Evolutionary conservation across 2,113 vertebrate species (phyloP).

Genomic region (Sisor rabdophorus): DNA sequence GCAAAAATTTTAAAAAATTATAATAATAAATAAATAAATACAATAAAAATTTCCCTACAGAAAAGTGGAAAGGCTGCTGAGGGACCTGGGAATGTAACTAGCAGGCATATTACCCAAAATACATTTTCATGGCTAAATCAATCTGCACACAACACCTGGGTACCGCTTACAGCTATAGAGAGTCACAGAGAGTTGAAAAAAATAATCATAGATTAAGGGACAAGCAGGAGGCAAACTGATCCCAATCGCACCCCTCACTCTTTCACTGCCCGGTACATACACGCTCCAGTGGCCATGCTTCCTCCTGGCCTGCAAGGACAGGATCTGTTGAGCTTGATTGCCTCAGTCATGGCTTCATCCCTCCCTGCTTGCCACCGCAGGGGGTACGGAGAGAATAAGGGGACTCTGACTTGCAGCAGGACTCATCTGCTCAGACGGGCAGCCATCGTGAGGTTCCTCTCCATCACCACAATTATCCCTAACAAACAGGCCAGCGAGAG

Average conservation of each 20-base stretch:
- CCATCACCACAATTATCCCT: slow-evolving; percentile 46
- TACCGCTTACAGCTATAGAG: slow-evolving; percentile 1
- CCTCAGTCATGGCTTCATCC: slow-evolving; percentile 2
- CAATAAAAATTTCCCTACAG: background rate
- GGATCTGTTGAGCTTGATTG: slow-evolving; percentile 2
- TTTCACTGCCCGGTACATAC: background rate
- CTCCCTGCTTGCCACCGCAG: slow-evolving; percentile 16
- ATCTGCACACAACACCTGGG: slow-evolving; percentile 6
- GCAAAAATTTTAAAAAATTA: too few species aligned
- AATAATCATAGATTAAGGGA: background rate
- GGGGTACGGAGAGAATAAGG: slow-evolving; percentile 20
- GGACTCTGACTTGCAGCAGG: slow-evolving; percentile 6
- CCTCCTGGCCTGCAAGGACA: slow-evolving; percentile 17
- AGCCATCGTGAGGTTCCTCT: slow-evolving; percentile 36
- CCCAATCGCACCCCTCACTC: background rate
- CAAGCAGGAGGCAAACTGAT: slow-evolving; percentile 15
- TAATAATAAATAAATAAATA: slow-evolving; percentile 12
- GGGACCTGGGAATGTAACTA: slow-evolving; percentile 2
- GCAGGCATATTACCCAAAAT: background rate
- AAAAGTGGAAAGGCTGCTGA: slow-evolving; percentile 16
- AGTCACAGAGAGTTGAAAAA: background rate
- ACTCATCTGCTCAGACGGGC: slow-evolving; percentile 37
- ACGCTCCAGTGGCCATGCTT: slow-evolving; percentile 5
- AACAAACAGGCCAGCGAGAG: slow-evolving; percentile 36
- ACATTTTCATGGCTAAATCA: slow-evolving; percentile 7